Percentiles rank a stretch among this genome's conserved stretches.
Evolutionary conservation across 2,113 vertebrate genomes (phyloP).

Genomic region (Illadopsis cleaveri): DNA sequence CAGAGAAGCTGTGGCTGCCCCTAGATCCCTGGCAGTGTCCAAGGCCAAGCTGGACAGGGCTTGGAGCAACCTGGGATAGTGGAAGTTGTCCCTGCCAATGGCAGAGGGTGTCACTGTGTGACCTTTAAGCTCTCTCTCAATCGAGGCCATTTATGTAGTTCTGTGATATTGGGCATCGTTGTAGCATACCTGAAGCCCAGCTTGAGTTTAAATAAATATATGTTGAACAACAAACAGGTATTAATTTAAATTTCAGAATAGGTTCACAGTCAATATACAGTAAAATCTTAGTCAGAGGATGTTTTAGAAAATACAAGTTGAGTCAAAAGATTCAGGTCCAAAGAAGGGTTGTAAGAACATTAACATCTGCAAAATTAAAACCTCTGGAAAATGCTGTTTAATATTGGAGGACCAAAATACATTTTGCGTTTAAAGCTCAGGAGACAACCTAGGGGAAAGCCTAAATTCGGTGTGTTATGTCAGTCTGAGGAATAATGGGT

Average conservation of each 20-base stretch:
- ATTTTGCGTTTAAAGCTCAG: not conserved
- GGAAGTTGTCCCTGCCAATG: not conserved
- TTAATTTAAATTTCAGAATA: not conserved
- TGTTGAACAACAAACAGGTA: not conserved
- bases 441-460: not conserved
- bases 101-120: fast-evolving
- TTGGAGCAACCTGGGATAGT: not conserved
- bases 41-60: not conserved
- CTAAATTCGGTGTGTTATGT: not conserved
- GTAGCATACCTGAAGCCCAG: not conserved
- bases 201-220: not conserved
- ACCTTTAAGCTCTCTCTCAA: not conserved
- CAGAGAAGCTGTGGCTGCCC: not conserved
- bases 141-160: not conserved
- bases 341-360: not conserved
- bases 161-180: not conserved
- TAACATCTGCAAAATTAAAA: not conserved
- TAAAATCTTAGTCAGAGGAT: not conserved
- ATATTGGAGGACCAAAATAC: not conserved
- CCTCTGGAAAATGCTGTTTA: not conserved
- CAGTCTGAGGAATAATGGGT: not conserved
- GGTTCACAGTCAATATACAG: not conserved
- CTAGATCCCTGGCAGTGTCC: not conserved
- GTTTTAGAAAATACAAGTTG: not conserved
- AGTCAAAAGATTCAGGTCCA: not conserved